These are phyloP conservation scores for Astur gentilis DNA, from an alignment of 2,113 vertebrate genomes.

Conservation along the genomic window DNA sequence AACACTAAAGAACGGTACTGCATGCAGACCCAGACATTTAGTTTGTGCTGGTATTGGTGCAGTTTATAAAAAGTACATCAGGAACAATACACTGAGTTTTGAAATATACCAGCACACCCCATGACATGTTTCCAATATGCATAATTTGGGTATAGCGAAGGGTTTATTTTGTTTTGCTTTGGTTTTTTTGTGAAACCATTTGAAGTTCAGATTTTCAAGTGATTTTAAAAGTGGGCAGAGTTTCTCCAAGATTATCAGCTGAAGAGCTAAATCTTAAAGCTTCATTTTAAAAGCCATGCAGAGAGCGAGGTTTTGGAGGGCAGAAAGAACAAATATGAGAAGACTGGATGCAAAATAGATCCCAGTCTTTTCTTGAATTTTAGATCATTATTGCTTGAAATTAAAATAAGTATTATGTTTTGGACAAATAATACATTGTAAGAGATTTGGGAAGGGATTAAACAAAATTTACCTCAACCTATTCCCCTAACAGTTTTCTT, in stretches of 20 bases:
- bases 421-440: not conserved
- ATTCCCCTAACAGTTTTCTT: not conserved
- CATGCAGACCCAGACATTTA: not conserved
- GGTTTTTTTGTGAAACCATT: not conserved
- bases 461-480: not conserved
- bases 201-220: not conserved
- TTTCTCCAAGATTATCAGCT: not conserved
- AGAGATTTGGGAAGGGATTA: not conserved
- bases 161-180: not conserved
- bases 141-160: not conserved
- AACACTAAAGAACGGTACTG: not conserved
- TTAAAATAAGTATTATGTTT: not conserved
- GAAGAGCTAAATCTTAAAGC: not conserved
- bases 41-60: not conserved
- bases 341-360: not conserved
- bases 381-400: not conserved
- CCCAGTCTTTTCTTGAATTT: not conserved
- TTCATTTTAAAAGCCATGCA: not conserved
- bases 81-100: not conserved
- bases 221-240: not conserved
- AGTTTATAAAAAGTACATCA: not conserved
- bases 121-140: not conserved
- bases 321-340: not conserved
- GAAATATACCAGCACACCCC: not conserved
- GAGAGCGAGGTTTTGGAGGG: not conserved